phyloP scores from a whole-genome alignment of 1,140 invertebrate genomes.

The Holcopasites calliopsidis region DNA sequence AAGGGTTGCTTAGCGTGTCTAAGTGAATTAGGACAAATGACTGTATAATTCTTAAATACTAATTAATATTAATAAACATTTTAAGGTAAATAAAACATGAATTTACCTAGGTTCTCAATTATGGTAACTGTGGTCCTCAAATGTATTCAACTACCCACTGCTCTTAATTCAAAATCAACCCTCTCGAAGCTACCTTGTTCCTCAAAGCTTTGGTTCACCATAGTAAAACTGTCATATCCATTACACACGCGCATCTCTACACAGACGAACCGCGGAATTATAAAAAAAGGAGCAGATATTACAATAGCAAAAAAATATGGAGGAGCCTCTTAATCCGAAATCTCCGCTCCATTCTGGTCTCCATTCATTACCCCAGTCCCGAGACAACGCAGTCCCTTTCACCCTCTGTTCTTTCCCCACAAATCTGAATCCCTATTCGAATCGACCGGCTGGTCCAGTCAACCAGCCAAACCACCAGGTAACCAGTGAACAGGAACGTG shows the following conservation, averaged over 20 bases:
- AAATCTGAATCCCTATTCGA: conserved; percentile 55
- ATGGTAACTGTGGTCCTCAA: too few species aligned
- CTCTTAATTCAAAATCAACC: too few species aligned
- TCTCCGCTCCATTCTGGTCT: conserved; percentile 38
- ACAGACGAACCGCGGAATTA: background rate
- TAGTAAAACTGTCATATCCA: too few species aligned
- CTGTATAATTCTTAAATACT: too few species aligned
- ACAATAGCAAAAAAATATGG: conserved; percentile 39
- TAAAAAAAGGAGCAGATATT: conserved; percentile 17
- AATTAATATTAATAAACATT: too few species aligned
- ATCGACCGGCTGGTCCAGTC: conserved; percentile 4
- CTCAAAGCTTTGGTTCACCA: too few species aligned
- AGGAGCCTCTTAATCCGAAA: conserved; percentile 53
- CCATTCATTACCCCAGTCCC: conserved; percentile 50
- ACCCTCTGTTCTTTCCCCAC: conserved; percentile 44
- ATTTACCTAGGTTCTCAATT: too few species aligned
- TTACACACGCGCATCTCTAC: too few species aligned
- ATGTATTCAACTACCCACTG: too few species aligned
- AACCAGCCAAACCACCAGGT: background rate
- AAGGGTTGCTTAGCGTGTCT: too few species aligned
- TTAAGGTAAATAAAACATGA: too few species aligned
- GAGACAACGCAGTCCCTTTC: background rate
- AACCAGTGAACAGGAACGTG: conserved; percentile 42
- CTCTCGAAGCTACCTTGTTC: too few species aligned
- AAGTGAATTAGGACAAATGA: background rate